Conservation (phyloP, 2,888 invertebrate species). For the Arctia plantaginis region DNA sequence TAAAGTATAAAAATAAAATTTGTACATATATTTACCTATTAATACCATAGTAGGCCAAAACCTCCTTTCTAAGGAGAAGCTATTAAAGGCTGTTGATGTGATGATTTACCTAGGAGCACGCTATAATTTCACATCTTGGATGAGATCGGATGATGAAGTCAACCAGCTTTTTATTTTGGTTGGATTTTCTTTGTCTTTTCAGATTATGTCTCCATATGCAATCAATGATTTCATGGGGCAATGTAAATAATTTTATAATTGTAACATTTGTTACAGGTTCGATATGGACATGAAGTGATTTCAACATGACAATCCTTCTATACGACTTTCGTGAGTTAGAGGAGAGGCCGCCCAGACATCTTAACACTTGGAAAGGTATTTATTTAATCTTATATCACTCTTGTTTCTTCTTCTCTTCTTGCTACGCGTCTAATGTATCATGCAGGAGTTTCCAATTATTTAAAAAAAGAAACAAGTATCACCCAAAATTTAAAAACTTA, state of each 20-base stretch:
- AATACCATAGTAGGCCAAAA: too few species aligned
- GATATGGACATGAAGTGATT: constrained; percentile 52
- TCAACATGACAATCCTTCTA: constrained; percentile 71
- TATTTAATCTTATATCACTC: neutral
- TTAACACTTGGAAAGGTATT: constrained; percentile 79
- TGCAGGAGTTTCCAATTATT: neutral
- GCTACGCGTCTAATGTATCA: neutral
- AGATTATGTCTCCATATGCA: neutral
- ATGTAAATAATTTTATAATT: neutral
- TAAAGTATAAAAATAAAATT: too few species aligned
- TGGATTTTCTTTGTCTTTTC: neutral
- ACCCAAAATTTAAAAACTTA: too few species aligned
- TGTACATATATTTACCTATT: too few species aligned
- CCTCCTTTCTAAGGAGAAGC: too few species aligned
- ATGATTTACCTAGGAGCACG: too few species aligned
- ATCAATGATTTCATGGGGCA: neutral
- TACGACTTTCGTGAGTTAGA: constrained; percentile 75
- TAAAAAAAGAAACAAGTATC: neutral
- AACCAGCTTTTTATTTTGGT: too few species aligned
- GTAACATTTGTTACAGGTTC: constrained; percentile 60
- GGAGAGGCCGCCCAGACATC: constrained; percentile 71
- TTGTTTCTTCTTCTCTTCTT: too few species aligned
- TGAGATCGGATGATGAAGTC: neutral
- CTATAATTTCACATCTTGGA: neutral
- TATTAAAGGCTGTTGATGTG: too few species aligned